Evolutionary conservation across 2,113 vertebrate genomes (phyloP).

Genomic region (Eurystomus gularis): DNA sequence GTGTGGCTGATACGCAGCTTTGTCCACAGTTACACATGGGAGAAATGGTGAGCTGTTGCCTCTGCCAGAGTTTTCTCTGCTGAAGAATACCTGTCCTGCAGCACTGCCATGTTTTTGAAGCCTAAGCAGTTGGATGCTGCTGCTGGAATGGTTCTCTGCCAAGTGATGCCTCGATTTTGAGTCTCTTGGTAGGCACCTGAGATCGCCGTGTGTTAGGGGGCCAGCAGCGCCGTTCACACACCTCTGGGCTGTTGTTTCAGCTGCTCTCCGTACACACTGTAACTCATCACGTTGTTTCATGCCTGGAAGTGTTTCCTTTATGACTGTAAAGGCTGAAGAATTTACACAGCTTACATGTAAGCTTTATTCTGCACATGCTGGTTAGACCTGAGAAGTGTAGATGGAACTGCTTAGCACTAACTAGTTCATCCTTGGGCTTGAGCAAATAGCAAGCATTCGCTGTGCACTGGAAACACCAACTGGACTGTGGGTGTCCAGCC

Average conservation of each 20-base stretch:
- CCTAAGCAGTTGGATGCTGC: background rate
- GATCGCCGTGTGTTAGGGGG: accelerated
- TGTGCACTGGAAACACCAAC: background rate
- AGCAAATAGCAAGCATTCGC: background rate
- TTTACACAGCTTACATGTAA: background rate
- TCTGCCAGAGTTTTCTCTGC: background rate
- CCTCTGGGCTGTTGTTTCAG: background rate
- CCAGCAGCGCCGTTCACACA: background rate
- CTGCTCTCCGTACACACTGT: background rate
- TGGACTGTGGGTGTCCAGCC: background rate
- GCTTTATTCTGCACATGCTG: background rate
- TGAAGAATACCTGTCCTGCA: background rate
- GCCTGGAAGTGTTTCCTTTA: background rate
- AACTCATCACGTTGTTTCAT: background rate
- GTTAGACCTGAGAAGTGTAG: background rate
- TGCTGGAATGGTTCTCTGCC: background rate
- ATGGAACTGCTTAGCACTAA: background rate
- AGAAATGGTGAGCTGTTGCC: background rate
- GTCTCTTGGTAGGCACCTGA: background rate
- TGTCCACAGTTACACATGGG: background rate
- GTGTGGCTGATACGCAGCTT: background rate
- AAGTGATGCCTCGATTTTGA: background rate
- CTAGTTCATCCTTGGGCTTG: background rate
- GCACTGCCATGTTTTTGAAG: background rate
- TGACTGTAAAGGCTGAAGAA: background rate